phyloP scores from a whole-genome alignment of 1,140 invertebrate genomes.

The Pygmarrhopalites habei region DNA sequence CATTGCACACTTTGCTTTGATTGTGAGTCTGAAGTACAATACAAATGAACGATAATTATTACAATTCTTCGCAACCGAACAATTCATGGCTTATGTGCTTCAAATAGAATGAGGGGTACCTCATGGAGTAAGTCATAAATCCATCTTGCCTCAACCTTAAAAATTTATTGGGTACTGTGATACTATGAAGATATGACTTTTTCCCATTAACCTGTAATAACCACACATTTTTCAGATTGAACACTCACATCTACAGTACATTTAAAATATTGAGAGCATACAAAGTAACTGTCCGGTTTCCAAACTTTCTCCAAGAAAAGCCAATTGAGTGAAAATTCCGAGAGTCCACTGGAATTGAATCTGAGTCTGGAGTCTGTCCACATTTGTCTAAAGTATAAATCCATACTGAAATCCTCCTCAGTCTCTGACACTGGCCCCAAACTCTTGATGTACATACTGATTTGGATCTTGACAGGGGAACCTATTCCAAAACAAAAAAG shows the following conservation, averaged over 20 bases:
- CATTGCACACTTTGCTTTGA: slow-evolving; percentile 61
- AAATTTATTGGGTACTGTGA: slow-evolving; percentile 58
- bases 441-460: slow-evolving; percentile 50
- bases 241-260: background rate
- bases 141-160: slow-evolving; percentile 54
- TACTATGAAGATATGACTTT: slow-evolving; percentile 55
- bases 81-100: too few relatives aligned
- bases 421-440: slow-evolving; percentile 52
- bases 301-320: slow-evolving; percentile 51
- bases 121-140: slow-evolving; percentile 55
- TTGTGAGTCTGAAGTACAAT: slow-evolving; percentile 50
- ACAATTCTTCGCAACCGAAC: too few relatives aligned
- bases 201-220: slow-evolving; percentile 50
- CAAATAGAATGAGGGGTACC: too few relatives aligned
- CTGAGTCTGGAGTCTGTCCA: slow-evolving; percentile 53
- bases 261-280: slow-evolving; percentile 31
- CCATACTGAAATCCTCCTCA: slow-evolving; percentile 49
- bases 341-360: slow-evolving; percentile 43
- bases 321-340: slow-evolving; percentile 50
- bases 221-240: too few relatives aligned
- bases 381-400: slow-evolving; percentile 53
- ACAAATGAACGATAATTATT: too few relatives aligned
- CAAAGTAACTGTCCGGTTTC: slow-evolving; percentile 60
- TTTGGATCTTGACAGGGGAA: slow-evolving; percentile 44
- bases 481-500: slow-evolving; percentile 40